These are phyloP conservation scores for Allophyes oxyacanthae DNA, from an alignment of 2,888 invertebrate genomes.

Conservation along the genomic window DNA sequence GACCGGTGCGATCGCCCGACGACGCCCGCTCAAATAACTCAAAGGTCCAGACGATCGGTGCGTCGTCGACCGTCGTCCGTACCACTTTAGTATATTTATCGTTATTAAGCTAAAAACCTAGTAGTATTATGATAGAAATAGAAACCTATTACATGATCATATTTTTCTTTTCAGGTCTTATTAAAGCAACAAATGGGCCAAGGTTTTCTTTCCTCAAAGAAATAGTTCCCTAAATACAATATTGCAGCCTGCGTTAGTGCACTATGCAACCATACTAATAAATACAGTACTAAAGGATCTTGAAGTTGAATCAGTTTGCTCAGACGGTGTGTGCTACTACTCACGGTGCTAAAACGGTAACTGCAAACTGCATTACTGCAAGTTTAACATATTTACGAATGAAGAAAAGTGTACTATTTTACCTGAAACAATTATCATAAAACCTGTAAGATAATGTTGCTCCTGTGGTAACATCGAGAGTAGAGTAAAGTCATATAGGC, in stretches of 20 bases:
- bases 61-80: too few species aligned
- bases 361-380: slow-evolving; percentile 66
- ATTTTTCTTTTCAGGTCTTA: slow-evolving; percentile 56
- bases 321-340: slow-evolving; percentile 71
- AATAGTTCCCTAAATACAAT: slow-evolving; percentile 51
- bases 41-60: too few species aligned
- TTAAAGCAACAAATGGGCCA: slow-evolving; percentile 26
- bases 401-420: slow-evolving; percentile 62
- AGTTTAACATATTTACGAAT: slow-evolving; percentile 68
- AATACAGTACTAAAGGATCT: slow-evolving; percentile 66
- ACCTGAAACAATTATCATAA: slow-evolving; percentile 27
- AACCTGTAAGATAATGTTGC: slow-evolving; percentile 43
- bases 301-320: slow-evolving; percentile 68
- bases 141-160: too few species aligned
- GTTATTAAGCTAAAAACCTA: slow-evolving; percentile 58
- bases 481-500: not conserved
- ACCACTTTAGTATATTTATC: too few species aligned
- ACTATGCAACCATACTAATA: slow-evolving; percentile 67
- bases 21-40: too few species aligned
- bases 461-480: not conserved
- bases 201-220: slow-evolving; percentile 40
- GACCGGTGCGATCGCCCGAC: too few species aligned
- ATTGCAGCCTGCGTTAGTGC: slow-evolving; percentile 61
- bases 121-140: too few species aligned
- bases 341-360: slow-evolving; percentile 61